Evolutionary conservation across 2,797 vertebrate genomes (phyloP), one percentile per base, ranked within the genome.

Genomic region (Sternotherus odoratus): DNA sequence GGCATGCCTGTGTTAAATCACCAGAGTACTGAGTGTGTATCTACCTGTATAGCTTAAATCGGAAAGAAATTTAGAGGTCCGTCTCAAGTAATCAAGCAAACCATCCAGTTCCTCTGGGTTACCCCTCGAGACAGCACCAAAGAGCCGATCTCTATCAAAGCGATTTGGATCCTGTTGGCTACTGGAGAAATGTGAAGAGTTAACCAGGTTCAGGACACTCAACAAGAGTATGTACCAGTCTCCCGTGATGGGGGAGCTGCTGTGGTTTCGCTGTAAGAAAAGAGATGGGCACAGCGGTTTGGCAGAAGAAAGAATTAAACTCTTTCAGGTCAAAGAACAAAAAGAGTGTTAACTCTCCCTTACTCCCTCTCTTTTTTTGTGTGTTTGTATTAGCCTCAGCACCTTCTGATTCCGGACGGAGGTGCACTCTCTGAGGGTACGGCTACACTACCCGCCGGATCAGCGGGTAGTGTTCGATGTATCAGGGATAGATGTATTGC

Each of bases 41-140:
- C 26, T 97, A 98, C 98, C 98, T 98, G 93, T 98, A 94, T 97
- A 98, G 69, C 98, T 96, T 0, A 96, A 92, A 89, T 98, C 97
- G 0, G 98, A 98, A 91, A 98, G 98, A 84, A 97, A 98, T 83
- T 98, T 98, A 94, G 96, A 97, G 57, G 91, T 98, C 90, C 92
- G 92, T 75, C 86, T 60, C 82, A 98, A 87, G 82, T 98, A 98
- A 19, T 97, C 97, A 3, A 89, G 60, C 19, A 98, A 92, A 24
- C 98, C 98, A 4, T 96, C 83, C 92, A 98, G 96, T 0, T 97
- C 97, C 85, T 98, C 94, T 0, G 97, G 96, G 54, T 92, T 94
- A 60, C 97, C 98, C 43, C 94, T 89, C 9, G 97, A 51, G 39
- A 98, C 97, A 1, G 95, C 98, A 0, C 87, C 91, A 95, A 98